Percentiles rank a stretch among this genome's conserved stretches.
Conservation (phyloP, 2,797 vertebrate species). For the Rachycentron canadum region DNA sequence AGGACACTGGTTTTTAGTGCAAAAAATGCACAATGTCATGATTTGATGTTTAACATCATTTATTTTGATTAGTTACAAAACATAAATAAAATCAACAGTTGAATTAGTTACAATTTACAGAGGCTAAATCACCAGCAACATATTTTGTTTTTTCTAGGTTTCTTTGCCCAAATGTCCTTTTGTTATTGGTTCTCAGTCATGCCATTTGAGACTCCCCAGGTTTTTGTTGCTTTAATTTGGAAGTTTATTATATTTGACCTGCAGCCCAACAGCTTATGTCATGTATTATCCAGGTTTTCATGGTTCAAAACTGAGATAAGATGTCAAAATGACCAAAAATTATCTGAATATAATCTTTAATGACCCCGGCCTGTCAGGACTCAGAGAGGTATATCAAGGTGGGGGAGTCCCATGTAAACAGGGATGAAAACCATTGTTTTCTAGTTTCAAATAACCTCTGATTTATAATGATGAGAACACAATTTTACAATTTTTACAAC, state of each 20-base stretch:
- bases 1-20: not conserved
- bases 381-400: constrained; percentile 58
- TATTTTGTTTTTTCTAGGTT: constrained; percentile 70
- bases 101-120: constrained; percentile 88
- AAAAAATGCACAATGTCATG: not conserved
- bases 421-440: constrained; percentile 79
- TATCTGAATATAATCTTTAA: constrained; percentile 37
- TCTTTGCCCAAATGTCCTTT: constrained; percentile 71
- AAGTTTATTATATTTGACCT: constrained; percentile 37
- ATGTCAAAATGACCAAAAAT: constrained; percentile 27
- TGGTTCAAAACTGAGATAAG: constrained; percentile 42
- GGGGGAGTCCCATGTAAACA: constrained; percentile 77
- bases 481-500: constrained; percentile 87
- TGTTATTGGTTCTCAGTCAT: constrained; percentile 75
- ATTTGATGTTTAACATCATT: constrained; percentile 85
- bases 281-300: constrained; percentile 22
- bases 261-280: constrained; percentile 20
- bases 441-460: constrained; percentile 78
- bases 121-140: constrained; percentile 84
- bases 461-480: constrained; percentile 80
- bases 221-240: constrained; percentile 47
- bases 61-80: constrained; percentile 91
- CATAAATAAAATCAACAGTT: constrained; percentile 89
- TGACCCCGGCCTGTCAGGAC: constrained; percentile 41
- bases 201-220: constrained; percentile 71